Evolutionary conservation across 2,113 vertebrate species (phyloP).

Genomic region (Misgurnus anguillicaudatus): DNA sequence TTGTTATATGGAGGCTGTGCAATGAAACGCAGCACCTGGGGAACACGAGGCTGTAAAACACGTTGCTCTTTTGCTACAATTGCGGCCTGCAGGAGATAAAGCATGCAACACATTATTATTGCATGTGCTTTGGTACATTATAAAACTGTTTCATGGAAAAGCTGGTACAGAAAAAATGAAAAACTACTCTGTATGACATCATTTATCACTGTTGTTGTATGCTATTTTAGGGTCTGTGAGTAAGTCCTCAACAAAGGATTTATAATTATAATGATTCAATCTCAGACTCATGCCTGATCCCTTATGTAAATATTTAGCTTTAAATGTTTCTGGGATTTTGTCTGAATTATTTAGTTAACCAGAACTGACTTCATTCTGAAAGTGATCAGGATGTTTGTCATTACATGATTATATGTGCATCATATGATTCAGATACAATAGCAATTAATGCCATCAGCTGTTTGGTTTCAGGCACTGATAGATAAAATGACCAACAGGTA

Average conservation of each 20-base stretch:
- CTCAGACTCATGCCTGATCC: conserved; percentile 21
- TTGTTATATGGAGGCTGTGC: conserved; percentile 39
- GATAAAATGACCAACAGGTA: conserved; percentile 1
- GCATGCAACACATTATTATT: conserved; percentile 23
- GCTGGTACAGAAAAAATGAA: not conserved
- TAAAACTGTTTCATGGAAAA: not conserved
- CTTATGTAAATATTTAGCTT: conserved; percentile 10
- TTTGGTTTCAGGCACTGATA: not conserved
- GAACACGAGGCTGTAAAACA: conserved; percentile 43
- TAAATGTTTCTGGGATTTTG: conserved; percentile 20
- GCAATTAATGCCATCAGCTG: too few species aligned
- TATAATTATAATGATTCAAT: not conserved
- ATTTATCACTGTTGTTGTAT: not conserved
- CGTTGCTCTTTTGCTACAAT: conserved; percentile 23
- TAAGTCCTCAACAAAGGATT: not conserved
- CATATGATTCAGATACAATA: not conserved
- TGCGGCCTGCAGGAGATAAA: conserved; percentile 18
- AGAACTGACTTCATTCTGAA: conserved; percentile 19
- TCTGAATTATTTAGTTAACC: not conserved
- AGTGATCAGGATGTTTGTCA: not conserved
- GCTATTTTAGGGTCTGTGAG: not conserved
- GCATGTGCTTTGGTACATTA: conserved; percentile 37
- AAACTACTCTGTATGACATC: not conserved
- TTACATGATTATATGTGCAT: not conserved
- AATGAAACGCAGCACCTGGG: conserved; percentile 51